phyloP scores from a whole-genome alignment of 2,888 invertebrate genomes.

The Eupeodes latifasciatus region DNA sequence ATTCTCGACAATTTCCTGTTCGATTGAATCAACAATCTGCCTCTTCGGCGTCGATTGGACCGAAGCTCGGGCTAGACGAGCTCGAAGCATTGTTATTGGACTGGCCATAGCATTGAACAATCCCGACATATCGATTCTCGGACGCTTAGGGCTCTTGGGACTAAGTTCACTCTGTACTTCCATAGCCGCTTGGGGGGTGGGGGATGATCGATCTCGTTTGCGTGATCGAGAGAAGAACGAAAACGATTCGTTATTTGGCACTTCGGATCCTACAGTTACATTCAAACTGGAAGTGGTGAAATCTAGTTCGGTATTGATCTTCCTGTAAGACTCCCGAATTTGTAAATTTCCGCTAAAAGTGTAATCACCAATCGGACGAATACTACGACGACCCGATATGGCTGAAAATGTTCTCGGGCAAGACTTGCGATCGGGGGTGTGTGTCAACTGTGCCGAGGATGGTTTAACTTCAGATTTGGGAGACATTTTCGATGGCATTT shows the following conservation, averaged over 20 bases:
- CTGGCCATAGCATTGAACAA: constrained; percentile 81
- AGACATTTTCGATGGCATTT: constrained; percentile 49
- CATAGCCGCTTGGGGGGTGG: constrained; percentile 58
- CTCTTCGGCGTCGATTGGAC: constrained; percentile 80
- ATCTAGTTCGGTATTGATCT: constrained; percentile 81
- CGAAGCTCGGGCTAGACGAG: constrained; percentile 80
- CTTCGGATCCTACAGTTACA: constrained; percentile 83
- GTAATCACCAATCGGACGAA: constrained; percentile 79
- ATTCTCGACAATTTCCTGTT: constrained; percentile 79
- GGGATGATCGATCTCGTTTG: constrained; percentile 82
- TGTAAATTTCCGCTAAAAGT: constrained; percentile 79
- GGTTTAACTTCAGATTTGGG: constrained; percentile 78
- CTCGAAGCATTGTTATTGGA: constrained; percentile 81
- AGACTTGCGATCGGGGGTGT: constrained; percentile 78
- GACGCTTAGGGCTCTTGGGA: constrained; percentile 80
- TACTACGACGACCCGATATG: constrained; percentile 82
- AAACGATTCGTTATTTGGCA: constrained; percentile 81
- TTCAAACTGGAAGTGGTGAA: constrained; percentile 81
- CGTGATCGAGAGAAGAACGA: constrained; percentile 82
- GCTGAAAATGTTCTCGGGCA: constrained; percentile 79
- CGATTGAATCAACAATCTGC: constrained; percentile 74
- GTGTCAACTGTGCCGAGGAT: constrained; percentile 70
- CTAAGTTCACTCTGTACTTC: constrained; percentile 77
- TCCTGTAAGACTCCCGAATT: constrained; percentile 80
- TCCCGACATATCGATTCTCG: constrained; percentile 80